Evolutionary conservation across 2,113 vertebrate species (phyloP).

Genomic region (Gulo gulo): DNA sequence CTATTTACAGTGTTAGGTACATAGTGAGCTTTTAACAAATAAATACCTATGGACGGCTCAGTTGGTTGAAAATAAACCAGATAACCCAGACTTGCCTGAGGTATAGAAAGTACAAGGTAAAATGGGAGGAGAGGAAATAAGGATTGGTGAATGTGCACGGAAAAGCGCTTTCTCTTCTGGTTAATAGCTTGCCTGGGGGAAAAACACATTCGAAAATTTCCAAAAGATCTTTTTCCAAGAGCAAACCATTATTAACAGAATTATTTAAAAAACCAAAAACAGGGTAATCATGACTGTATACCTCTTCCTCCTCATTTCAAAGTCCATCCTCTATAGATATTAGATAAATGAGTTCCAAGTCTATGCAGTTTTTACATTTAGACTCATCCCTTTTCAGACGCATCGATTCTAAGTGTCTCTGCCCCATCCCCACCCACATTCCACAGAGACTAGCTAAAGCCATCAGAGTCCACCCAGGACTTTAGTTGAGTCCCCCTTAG

Average conservation of each 20-base stretch:
- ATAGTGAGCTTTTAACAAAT: neutral
- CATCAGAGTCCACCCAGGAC: neutral
- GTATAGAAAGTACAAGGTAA: neutral
- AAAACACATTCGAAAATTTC: neutral
- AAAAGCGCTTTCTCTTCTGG: slow-evolving; percentile 9
- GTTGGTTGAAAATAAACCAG: neutral
- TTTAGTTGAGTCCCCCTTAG: neutral
- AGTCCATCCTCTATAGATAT: neutral
- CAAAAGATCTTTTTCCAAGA: slow-evolving; percentile 17
- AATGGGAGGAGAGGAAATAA: neutral
- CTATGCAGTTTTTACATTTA: slow-evolving; percentile 31
- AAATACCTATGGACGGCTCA: neutral
- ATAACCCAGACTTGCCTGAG: neutral
- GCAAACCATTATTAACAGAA: neutral
- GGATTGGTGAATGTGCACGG: neutral
- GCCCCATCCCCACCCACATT: neutral
- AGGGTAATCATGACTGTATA: neutral
- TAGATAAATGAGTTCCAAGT: neutral
- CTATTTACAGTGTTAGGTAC: neutral
- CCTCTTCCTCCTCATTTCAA: neutral
- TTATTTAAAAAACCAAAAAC: slow-evolving; percentile 32
- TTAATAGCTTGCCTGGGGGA: neutral
- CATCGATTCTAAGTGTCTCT: neutral
- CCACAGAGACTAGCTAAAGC: neutral
- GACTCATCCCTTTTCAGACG: neutral